Conservation (phyloP, 2,113 vertebrate genomes). For the Embiotoca jacksoni region DNA sequence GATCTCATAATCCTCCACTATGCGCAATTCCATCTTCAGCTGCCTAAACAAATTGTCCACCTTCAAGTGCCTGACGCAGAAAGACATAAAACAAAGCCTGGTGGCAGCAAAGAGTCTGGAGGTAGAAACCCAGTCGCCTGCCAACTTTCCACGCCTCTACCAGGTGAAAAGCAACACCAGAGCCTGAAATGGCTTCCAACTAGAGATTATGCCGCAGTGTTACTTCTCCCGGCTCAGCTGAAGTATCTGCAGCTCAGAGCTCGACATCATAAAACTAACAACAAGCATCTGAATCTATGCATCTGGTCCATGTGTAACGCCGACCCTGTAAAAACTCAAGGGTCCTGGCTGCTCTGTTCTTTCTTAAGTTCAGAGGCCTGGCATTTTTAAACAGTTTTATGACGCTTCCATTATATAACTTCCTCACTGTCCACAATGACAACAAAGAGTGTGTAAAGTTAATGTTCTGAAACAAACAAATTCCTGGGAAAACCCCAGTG, state of each 20-base stretch:
- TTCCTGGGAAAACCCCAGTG: conserved; percentile 47
- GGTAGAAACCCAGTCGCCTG: conserved; percentile 47
- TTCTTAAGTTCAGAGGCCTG: conserved; percentile 76
- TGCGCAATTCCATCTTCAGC: conserved; percentile 78
- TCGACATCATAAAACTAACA: conserved; percentile 79
- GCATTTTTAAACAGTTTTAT: conserved; percentile 79
- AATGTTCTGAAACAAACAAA: conserved; percentile 84
- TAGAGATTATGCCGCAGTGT: conserved; percentile 44
- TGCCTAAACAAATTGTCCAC: conserved; percentile 81
- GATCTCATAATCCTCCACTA: conserved; percentile 80
- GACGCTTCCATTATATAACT: conserved; percentile 80
- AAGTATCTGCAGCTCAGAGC: conserved; percentile 71
- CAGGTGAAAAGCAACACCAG: conserved; percentile 55
- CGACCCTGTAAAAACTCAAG: conserved; percentile 74
- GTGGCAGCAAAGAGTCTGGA: conserved; percentile 62
- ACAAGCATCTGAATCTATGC: conserved; percentile 73
- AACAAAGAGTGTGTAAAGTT: conserved; percentile 85
- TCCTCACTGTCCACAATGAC: conserved; percentile 75
- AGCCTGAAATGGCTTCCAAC: conserved; percentile 53
- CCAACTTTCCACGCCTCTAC: conserved; percentile 62
- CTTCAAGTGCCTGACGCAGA: conserved; percentile 72
- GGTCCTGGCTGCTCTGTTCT: conserved; percentile 70
- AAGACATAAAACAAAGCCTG: conserved; percentile 74
- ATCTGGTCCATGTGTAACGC: conserved; percentile 61
- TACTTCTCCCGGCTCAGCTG: conserved; percentile 47